Evolutionary conservation across 2,113 vertebrate species (phyloP), one percentile per base, ranked within the genome.

Genomic region (Elgaria multicarinata): DNA sequence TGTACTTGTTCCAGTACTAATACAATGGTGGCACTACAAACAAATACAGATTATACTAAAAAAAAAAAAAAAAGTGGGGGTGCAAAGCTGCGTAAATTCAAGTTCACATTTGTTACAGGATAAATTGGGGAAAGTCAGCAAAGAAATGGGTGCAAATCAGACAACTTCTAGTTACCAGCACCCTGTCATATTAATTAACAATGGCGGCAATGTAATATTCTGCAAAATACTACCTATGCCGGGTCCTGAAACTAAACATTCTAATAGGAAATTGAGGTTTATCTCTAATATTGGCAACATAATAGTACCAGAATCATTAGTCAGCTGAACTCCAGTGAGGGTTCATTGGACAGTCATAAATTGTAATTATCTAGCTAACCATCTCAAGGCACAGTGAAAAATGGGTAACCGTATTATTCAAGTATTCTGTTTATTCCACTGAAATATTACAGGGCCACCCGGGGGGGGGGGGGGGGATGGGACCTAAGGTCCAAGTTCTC

Each of bases 281-380:
- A 77, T 93, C 55, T 79, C 39, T 44, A 81, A 62, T 36, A 8
- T 58, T 50, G 76, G 42, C 39, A 82, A 24, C 42, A 24, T 84
- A 90, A 91, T 89, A 77, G 89, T 53, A 78, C 76, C 86, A 87
- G 67, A 88, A 86, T 71, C 69, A 24, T 90, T 78, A 91, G 20
- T 84, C 79, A 84, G 50, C 83, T 92, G 88, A 91, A 83, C 72
- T 87, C 74, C 39, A 53, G 33, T 14, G 83, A 75, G n/a, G 53
- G 67, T 83, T 88, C 76, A 90, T 90, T 89, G 31, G 91, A 18
- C 55, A 62, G 22, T 53, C 72, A 78, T 80, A 87, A 90, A 90
- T 90, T 87, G 53, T 93, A 90, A 91, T 92, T 90, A 92, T 86
- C 83, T 33, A 67, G 74, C 80, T 87, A 90, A 91, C 31, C 79